A percentile compares a stretch with the other conserved stretches of the same genome.
Conservation (phyloP, 1,140 invertebrate species). For the Thalassaphorura encarpata region DNA sequence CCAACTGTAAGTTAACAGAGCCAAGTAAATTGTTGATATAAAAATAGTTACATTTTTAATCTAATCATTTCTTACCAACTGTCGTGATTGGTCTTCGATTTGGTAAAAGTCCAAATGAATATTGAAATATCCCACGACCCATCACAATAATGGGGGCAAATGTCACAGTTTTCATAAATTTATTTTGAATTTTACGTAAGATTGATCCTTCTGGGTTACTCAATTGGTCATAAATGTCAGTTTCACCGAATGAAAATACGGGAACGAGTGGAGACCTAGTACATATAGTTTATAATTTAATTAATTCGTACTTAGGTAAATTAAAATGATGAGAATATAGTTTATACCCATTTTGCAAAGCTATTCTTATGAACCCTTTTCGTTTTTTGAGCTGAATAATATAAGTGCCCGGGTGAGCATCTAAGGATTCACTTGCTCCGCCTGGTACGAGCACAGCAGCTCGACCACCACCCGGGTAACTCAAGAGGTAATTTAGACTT, state of each 20-base stretch:
- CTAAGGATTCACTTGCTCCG: conserved; percentile 21
- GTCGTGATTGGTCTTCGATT: conserved; percentile 48
- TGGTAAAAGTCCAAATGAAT: conserved; percentile 73
- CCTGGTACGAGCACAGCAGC: conserved; percentile 44
- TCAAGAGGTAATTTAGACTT: conserved; percentile 43
- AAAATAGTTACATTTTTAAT: too few relatives aligned
- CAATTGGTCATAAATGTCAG: conserved; percentile 72
- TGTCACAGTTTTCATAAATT: conserved; percentile 54
- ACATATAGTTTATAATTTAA: too few relatives aligned
- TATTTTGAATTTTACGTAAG: conserved; percentile 59
- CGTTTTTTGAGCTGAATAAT: conserved; percentile 35
- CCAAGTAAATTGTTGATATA: too few relatives aligned
- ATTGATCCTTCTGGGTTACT: conserved; percentile 57
- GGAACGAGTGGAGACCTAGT: conserved; percentile 69
- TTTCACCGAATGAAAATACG: conserved; percentile 83
- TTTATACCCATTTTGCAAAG: conserved; percentile 37
- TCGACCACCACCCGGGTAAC: conserved; percentile 43
- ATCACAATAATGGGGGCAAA: conserved; percentile 66
- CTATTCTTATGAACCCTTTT: conserved; percentile 39
- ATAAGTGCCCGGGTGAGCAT: conserved; percentile 19
- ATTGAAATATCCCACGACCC: conserved; percentile 80
- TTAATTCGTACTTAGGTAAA: neutral
- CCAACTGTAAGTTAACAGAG: too few relatives aligned
- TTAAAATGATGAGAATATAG: neutral
- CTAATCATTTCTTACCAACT: too few relatives aligned